Conservation (phyloP, 2,113 vertebrate genomes). For the Oryzias melastigma region DNA sequence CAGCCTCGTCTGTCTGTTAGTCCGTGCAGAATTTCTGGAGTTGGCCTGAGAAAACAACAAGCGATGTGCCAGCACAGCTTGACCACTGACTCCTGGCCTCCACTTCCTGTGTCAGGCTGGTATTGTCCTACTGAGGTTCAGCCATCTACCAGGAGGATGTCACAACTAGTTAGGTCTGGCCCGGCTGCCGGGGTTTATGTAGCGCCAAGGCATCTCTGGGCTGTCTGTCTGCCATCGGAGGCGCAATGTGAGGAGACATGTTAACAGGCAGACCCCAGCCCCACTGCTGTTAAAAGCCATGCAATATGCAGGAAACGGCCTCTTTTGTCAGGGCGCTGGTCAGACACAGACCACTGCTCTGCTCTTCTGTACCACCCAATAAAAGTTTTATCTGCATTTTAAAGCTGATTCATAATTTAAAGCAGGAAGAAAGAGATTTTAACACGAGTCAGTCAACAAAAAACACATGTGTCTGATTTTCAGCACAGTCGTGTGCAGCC, state of each 20-base stretch:
- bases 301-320: constrained; percentile 77
- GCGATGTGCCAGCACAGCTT: constrained; percentile 49
- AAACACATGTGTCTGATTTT: constrained; percentile 59
- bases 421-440: constrained; percentile 72
- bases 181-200: constrained; percentile 57
- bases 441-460: constrained; percentile 57
- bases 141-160: constrained; percentile 52
- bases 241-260: constrained; percentile 75
- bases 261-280: constrained; percentile 72
- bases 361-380: constrained; percentile 70
- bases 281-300: constrained; percentile 75
- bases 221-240: constrained; percentile 68
- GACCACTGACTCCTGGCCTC: constrained; percentile 72
- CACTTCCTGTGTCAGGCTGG: constrained; percentile 57
- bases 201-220: constrained; percentile 57
- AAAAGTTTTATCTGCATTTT: constrained; percentile 80
- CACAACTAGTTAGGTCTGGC: constrained; percentile 64
- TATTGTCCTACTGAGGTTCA: constrained; percentile 50
- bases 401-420: constrained; percentile 78
- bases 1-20: constrained; percentile 69
- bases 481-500: constrained; percentile 6
- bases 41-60: constrained; percentile 66
- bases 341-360: constrained; percentile 62
- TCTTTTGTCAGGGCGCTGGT: constrained; percentile 73
- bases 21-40: constrained; percentile 68